Percentiles rank a stretch among this genome's conserved stretches.
These are phyloP conservation scores for Chanos chanos DNA, from an alignment of 2,797 vertebrate genomes.

Conservation along the genomic window DNA sequence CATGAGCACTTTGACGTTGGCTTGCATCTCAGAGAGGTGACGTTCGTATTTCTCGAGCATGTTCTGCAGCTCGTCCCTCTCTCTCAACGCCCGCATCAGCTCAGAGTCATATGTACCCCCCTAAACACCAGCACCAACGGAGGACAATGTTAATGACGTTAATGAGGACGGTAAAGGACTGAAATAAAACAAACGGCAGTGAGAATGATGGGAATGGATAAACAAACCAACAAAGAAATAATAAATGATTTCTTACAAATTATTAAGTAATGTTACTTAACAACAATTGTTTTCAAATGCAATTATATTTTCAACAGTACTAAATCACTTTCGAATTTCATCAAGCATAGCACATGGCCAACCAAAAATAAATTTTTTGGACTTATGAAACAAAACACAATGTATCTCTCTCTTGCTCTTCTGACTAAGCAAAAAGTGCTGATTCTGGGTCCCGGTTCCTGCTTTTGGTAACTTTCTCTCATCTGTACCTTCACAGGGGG, in stretches of 20 bases:
- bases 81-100: slow-evolving; percentile 63
- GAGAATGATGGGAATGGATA: no score
- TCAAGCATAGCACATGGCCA: background rate
- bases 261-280: no score
- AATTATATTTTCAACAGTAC: background rate
- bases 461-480: background rate
- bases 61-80: slow-evolving; percentile 69
- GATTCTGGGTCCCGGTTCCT: no score
- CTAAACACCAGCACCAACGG: slow-evolving; percentile 37
- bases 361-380: background rate
- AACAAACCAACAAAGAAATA: no score
- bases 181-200: no score
- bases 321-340: background rate
- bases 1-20: slow-evolving; percentile 73
- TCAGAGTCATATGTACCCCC: slow-evolving; percentile 62
- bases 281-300: no score
- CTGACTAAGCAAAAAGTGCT: no score
- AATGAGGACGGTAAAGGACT: no score
- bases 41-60: slow-evolving; percentile 70
- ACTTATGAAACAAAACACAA: background rate
- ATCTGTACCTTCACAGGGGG: slow-evolving; percentile 58
- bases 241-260: no score
- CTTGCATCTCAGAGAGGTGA: slow-evolving; percentile 75
- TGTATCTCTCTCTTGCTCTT: background rate
- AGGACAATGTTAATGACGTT: no score